phyloP scores from a whole-genome alignment of 2,113 vertebrate genomes.

The Passer montanus region DNA sequence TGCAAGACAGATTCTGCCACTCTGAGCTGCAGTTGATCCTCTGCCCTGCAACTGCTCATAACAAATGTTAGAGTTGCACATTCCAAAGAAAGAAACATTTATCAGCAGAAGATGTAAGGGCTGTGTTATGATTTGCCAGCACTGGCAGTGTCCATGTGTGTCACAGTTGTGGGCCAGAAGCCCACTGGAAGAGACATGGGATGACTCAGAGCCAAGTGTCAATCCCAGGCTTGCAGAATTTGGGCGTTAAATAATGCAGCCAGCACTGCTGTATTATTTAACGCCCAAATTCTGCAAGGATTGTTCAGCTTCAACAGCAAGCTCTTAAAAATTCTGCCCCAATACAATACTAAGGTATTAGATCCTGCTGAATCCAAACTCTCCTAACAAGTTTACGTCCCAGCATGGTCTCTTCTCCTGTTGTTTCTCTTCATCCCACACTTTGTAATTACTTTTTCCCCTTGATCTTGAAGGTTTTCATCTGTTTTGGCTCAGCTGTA shows the following conservation, averaged over 20 bases:
- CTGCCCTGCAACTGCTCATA: neutral
- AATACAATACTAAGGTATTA: neutral
- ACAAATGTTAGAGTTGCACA: neutral
- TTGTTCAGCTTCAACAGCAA: neutral
- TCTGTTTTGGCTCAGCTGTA: neutral
- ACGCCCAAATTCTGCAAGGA: too few species aligned
- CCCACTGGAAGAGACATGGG: neutral
- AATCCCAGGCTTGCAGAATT: neutral
- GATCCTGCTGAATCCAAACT: neutral
- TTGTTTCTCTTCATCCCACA: neutral
- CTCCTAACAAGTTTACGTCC: neutral
- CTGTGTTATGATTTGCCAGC: neutral
- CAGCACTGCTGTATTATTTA: too few species aligned
- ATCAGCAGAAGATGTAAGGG: neutral
- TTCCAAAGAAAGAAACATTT: neutral
- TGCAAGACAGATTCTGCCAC: neutral
- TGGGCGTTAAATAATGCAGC: neutral
- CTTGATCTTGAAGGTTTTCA: neutral
- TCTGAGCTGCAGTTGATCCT: neutral
- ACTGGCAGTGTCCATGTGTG: rapidly evolving
- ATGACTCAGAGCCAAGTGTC: neutral
- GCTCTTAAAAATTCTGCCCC: neutral
- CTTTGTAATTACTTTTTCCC: neutral
- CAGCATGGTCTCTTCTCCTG: neutral
- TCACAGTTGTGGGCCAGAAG: neutral